Evolutionary conservation across 2,113 vertebrate genomes (phyloP).

Genomic region (Ceuthmochares aereus): DNA sequence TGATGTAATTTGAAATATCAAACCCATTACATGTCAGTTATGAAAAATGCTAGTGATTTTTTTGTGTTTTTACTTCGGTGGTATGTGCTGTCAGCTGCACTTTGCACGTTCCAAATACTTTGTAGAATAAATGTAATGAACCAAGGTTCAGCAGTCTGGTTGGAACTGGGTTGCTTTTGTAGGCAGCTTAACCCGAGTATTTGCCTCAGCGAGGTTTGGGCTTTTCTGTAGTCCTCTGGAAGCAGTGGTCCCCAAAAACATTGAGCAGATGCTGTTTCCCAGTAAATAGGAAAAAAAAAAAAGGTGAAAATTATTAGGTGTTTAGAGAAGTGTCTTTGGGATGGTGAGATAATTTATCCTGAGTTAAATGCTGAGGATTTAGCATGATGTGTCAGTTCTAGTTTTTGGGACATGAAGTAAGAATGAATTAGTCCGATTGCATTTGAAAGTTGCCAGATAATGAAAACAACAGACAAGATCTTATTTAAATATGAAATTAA

Average conservation of each 20-base stretch:
- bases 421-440: neutral
- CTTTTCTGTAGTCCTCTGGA: neutral
- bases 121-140: neutral
- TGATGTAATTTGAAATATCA: neutral
- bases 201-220: neutral
- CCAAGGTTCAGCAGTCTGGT: neutral
- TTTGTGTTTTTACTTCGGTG: neutral
- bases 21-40: neutral
- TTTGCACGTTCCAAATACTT: neutral
- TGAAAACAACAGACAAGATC: constrained; percentile 1
- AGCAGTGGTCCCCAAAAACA: neutral
- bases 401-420: neutral
- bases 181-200: neutral
- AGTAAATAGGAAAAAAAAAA: neutral
- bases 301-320: neutral
- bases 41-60: neutral
- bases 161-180: neutral
- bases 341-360: neutral
- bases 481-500: constrained; percentile 42
- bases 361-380: neutral
- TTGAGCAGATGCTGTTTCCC: neutral
- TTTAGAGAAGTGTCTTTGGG: neutral
- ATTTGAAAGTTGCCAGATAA: neutral
- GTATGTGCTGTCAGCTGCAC: neutral
- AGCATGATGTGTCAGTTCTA: neutral